Conservation (phyloP, 2,888 invertebrate species). For the Litoditis marina region DNA sequence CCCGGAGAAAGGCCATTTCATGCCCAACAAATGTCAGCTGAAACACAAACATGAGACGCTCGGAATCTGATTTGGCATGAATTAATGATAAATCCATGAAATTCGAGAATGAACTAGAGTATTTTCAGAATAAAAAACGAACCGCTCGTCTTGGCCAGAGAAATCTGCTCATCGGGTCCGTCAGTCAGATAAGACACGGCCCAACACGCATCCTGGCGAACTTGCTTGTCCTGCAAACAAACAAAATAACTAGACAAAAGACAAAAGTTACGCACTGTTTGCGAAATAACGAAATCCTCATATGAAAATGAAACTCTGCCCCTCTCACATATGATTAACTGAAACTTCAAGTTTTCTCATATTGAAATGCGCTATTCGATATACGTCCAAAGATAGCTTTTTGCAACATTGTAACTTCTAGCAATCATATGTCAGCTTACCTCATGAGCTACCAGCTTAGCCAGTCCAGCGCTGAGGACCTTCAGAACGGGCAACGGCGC, state of each 20-base stretch:
- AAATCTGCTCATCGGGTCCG: slow-evolving; percentile 57
- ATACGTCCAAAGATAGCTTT: too few relatives aligned
- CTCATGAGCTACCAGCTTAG: slow-evolving; percentile 25
- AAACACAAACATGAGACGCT: background rate
- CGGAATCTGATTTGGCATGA: background rate
- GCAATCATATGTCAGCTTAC: too few relatives aligned
- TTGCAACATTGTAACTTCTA: too few relatives aligned
- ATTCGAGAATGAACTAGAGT: slow-evolving; percentile 35
- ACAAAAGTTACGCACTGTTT: too few relatives aligned
- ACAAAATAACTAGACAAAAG: background rate
- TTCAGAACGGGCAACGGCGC: slow-evolving; percentile 37
- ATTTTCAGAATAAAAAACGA: too few relatives aligned
- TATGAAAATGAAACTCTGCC: too few relatives aligned
- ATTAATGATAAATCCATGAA: background rate
- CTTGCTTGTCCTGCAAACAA: slow-evolving; percentile 38
- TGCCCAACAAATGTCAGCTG: too few relatives aligned
- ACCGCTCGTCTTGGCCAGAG: slow-evolving; percentile 37
- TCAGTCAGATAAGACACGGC: slow-evolving; percentile 61
- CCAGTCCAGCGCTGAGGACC: slow-evolving; percentile 31
- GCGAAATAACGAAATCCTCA: too few relatives aligned
- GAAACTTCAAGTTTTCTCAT: too few relatives aligned
- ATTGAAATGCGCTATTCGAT: too few relatives aligned
- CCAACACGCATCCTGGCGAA: slow-evolving; percentile 58
- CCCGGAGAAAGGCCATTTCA: too few relatives aligned
- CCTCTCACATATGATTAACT: too few relatives aligned